Evolutionary conservation across 2,888 invertebrate genomes (phyloP), one percentile per base, ranked within the genome.

Genomic region (Epirrita christyi): DNA sequence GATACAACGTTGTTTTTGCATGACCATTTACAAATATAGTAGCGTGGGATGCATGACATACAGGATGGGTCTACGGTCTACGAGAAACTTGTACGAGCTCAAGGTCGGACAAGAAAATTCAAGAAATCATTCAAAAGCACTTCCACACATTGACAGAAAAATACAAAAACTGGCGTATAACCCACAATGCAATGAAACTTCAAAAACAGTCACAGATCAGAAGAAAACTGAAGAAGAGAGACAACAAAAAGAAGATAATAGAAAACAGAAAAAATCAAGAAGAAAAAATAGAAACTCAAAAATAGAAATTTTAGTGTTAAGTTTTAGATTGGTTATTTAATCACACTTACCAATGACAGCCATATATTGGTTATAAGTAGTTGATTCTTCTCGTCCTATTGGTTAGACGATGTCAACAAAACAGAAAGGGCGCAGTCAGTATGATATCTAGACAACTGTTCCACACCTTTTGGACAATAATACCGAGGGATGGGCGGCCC

Each of bases 311-410:
- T 90, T 89, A 88, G 84, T 88, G 83, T 85, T 86, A 90, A 86
- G 60, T 79, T 92, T 91, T 91, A 91, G 79, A 76, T 93, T 92
- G 80, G 86, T 81, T 83, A 84, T 88, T 92, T 91, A 88, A 80
- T 86, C 86, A 94, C 94, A 96, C 96, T 97, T 96, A 96, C 97
- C 96, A 97, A 96, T 94, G 96, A 96, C 94, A 97, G 96, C 97
- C 97, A 97, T 94, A 97, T 96, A 95, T 97, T 97, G 94, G 97
- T 96, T 94, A 97, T 96, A 94, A 97, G 95, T 94, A 97, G 96
- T 95, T 97, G 97, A 94, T 97, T 97, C 95, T 97, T 97, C 96
- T 97, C 97, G 95, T 97, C 97, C 97, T 97, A 95, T 94, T 89
- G 90, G 94, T 94, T 94, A 94, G 91, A 92, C 88, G 91, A 87